Evolutionary conservation across 2,888 invertebrate species (phyloP).

Genomic region (Tenthredo scrophulariae): DNA sequence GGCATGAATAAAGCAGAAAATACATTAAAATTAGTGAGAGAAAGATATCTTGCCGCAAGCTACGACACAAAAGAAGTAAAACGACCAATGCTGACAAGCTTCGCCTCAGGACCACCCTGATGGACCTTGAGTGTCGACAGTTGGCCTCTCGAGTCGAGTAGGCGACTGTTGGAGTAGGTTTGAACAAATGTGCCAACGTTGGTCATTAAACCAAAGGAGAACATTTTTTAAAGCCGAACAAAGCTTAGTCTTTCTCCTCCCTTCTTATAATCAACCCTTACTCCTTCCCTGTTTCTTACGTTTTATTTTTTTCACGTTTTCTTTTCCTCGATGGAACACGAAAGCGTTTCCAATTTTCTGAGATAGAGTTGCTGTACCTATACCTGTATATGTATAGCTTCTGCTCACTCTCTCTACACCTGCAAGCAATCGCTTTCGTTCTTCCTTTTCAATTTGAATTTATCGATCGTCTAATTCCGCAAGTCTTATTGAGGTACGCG

Average conservation of each 20-base stretch:
- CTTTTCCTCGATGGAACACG: slow-evolving; percentile 23
- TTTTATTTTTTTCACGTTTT: slow-evolving; percentile 30
- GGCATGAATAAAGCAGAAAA: neutral
- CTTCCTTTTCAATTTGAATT: neutral
- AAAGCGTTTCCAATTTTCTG: neutral
- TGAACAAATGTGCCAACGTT: slow-evolving; percentile 68
- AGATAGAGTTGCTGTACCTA: neutral
- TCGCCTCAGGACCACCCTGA: slow-evolving; percentile 40
- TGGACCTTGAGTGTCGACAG: slow-evolving; percentile 73
- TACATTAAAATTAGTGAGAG: slow-evolving; percentile 7
- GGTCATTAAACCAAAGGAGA: slow-evolving; percentile 60
- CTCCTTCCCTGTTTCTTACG: neutral
- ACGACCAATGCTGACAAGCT: slow-evolving; percentile 24
- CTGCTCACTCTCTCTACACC: neutral
- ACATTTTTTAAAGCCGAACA: slow-evolving; percentile 60
- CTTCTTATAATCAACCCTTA: neutral
- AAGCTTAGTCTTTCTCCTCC: slow-evolving; percentile 14
- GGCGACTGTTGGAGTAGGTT: slow-evolving; percentile 63
- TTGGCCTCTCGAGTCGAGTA: slow-evolving; percentile 76
- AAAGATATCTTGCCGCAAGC: slow-evolving; percentile 22
- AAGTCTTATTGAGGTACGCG: neutral
- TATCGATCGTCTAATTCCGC: neutral
- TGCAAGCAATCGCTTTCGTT: neutral
- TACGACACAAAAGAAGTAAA: slow-evolving; percentile 24
- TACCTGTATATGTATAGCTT: neutral